Conservation (phyloP, 2,888 invertebrate genomes). For the Nymphalis polychloros region DNA sequence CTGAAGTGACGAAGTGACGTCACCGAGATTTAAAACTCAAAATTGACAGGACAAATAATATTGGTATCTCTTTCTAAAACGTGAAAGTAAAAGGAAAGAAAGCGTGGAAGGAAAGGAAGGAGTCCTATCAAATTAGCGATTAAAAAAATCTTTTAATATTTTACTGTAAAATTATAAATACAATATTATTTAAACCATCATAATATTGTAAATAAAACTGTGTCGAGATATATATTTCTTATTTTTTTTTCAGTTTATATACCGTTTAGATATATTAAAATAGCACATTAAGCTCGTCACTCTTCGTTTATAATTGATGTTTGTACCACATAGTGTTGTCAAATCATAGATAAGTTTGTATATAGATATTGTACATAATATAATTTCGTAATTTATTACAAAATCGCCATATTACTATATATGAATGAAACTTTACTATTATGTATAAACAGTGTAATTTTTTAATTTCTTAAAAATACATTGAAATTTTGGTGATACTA, state of each 20-base stretch:
- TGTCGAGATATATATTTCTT: neutral
- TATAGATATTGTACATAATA: constrained; percentile 6
- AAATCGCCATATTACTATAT: constrained; percentile 12
- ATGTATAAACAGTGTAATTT: neutral
- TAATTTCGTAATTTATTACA: constrained; percentile 21
- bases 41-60: no score
- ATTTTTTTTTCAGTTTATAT: neutral
- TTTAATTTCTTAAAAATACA: neutral
- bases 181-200: neutral
- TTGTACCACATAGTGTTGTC: constrained; percentile 8
- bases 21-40: no score
- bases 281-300: neutral
- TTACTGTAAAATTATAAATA: neutral
- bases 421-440: neutral
- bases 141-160: neutral
- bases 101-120: no score
- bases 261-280: neutral
- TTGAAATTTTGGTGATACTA: no score
- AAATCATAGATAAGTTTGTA: constrained; percentile 5
- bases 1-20: no score
- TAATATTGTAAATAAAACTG: neutral
- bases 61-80: no score
- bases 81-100: no score
- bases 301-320: neutral
- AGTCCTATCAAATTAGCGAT: no score